Percentiles rank a stretch among this genome's conserved stretches.
These are phyloP conservation scores for Xanthia togata DNA, from an alignment of 2,888 invertebrate genomes.

Conservation along the genomic window DNA sequence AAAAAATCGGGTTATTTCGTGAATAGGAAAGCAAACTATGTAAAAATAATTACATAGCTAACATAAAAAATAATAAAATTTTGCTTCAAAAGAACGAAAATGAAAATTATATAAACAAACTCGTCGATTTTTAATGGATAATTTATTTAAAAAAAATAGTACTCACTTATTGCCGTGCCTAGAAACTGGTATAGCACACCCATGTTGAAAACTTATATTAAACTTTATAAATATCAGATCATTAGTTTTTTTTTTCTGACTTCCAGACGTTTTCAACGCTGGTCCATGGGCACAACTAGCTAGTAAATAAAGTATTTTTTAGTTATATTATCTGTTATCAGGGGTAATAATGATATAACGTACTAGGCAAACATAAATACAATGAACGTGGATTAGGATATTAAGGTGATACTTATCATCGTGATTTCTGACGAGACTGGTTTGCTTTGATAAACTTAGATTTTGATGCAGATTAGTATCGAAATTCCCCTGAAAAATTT, in stretches of 20 bases:
- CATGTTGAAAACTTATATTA: constrained; percentile 35
- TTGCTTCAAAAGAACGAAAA: no score
- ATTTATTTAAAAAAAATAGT: not conserved
- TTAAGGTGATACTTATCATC: constrained; percentile 7
- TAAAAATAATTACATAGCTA: not conserved
- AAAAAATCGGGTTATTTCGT: not conserved
- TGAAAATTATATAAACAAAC: no score
- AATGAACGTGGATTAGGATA: constrained; percentile 38
- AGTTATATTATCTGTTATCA: constrained; percentile 58
- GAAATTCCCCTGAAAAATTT: constrained; percentile 12
- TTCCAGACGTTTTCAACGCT: constrained; percentile 12
- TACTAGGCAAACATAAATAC: constrained; percentile 53
- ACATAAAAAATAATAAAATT: not conserved
- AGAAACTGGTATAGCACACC: constrained; percentile 50
- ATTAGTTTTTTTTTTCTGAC: not conserved
- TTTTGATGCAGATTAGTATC: constrained; percentile 27
- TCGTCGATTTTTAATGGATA: no score
- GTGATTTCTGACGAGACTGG: constrained; percentile 33
- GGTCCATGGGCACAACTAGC: constrained; percentile 32
- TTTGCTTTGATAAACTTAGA: constrained; percentile 15
- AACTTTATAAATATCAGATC: not conserved
- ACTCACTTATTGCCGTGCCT: constrained; percentile 55
- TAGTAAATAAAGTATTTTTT: constrained; percentile 22
- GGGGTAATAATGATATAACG: constrained; percentile 19
- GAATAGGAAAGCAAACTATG: not conserved